These are phyloP conservation scores for Mythimna impura DNA, from an alignment of 2,888 invertebrate genomes.

Conservation along the genomic window DNA sequence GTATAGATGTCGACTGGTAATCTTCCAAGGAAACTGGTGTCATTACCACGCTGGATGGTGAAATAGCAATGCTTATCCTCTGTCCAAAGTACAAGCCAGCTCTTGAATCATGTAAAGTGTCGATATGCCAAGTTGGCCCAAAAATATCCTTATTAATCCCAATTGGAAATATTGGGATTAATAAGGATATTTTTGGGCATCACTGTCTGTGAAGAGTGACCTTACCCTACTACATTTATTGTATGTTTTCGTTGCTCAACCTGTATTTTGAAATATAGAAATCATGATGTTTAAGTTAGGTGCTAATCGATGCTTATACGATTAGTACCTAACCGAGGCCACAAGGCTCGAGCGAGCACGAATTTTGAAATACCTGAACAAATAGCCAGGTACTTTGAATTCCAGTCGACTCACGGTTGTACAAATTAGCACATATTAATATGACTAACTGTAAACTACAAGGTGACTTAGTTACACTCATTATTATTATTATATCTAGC, in stretches of 20 bases:
- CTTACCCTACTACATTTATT: neutral
- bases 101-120: no score
- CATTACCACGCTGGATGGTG: no score
- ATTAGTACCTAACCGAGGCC: slow-evolving; percentile 20
- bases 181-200: neutral
- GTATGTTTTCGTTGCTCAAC: neutral
- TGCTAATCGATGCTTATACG: slow-evolving; percentile 23
- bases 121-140: no score
- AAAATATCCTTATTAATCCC: no score
- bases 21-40: no score
- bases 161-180: no score
- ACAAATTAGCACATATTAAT: neutral
- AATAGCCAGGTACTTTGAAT: neutral
- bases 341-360: slow-evolving; percentile 14
- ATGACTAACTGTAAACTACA: neutral
- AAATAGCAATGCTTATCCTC: no score
- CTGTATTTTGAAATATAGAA: neutral
- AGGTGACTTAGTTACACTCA: neutral
- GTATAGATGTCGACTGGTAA: no score
- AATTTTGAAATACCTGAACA: neutral
- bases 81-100: no score
- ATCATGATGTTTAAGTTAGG: neutral
- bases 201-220: neutral
- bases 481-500: no score
- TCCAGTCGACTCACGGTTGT: neutral